phyloP scores from a whole-genome alignment of 1,140 invertebrate genomes.

The Mercenaria mercenaria region DNA sequence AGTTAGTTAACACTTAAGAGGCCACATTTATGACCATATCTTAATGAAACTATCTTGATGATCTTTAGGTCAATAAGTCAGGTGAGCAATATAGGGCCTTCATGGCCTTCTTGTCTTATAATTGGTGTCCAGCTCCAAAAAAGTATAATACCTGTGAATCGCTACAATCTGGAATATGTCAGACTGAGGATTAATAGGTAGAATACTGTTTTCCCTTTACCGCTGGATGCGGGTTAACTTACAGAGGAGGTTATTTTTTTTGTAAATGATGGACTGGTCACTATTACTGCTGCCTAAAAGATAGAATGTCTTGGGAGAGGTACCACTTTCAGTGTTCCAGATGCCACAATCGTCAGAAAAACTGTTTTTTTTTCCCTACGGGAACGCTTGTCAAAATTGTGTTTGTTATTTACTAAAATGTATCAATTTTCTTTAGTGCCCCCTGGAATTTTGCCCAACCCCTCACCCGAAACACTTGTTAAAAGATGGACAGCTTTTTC shows the following conservation, averaged over 20 bases:
- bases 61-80: no score
- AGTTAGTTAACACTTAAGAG: no score
- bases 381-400: conserved; percentile 4
- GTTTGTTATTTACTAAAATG: not conserved
- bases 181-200: conserved; percentile 38
- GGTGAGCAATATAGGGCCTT: no score
- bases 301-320: conserved; percentile 24
- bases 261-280: conserved; percentile 2
- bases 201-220: conserved; percentile 25
- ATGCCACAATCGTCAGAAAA: conserved; percentile 32
- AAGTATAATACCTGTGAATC: conserved; percentile 50
- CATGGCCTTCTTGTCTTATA: no score
- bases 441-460: conserved; percentile 1
- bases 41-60: no score
- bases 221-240: not conserved
- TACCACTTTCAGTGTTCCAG: not conserved
- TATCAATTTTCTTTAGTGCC: conserved; percentile 3
- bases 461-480: not conserved
- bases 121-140: not conserved
- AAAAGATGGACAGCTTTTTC: not conserved
- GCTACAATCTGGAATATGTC: not conserved
- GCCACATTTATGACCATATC: no score
- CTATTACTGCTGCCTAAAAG: not conserved
- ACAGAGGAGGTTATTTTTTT: conserved; percentile 19
- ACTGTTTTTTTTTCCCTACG: not conserved